A percentile compares a stretch with the other conserved stretches of the same genome.
These are phyloP conservation scores for Manacus vitellinus DNA, from an alignment of 2,113 vertebrate genomes.

Conservation along the genomic window DNA sequence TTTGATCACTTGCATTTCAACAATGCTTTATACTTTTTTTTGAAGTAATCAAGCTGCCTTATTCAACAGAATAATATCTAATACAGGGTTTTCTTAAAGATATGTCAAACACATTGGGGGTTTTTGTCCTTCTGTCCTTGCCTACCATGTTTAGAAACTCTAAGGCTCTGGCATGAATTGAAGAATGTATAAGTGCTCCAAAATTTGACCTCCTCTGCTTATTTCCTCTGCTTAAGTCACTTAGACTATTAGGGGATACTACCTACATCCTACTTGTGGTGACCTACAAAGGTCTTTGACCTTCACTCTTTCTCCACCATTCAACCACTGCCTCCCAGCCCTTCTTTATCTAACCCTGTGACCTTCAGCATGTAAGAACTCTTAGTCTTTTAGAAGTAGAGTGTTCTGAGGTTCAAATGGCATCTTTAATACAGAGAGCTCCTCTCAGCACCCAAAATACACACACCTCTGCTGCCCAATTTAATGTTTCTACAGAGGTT, in stretches of 20 bases:
- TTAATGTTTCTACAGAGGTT: neutral
- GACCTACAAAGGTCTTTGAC: neutral
- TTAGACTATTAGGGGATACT: neutral
- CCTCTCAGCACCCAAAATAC: neutral
- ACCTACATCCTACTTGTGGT: neutral
- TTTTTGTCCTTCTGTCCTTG: neutral
- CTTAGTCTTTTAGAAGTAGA: neutral
- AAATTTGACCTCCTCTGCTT: neutral
- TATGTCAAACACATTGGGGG: fast-evolving
- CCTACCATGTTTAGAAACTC: neutral
- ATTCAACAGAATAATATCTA: neutral
- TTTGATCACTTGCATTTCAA: neutral
- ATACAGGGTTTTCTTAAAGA: neutral
- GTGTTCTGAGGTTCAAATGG: neutral
- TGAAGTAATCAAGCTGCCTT: neutral
- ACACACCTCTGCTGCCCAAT: neutral
- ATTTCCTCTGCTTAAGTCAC: neutral
- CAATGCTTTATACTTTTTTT: neutral
- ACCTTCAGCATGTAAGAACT: neutral
- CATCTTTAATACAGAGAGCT: neutral
- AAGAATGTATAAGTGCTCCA: neutral
- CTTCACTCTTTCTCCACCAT: neutral
- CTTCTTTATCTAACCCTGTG: neutral
- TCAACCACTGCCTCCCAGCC: neutral
- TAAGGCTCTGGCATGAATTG: neutral